Conservation (phyloP, 1,140 invertebrate genomes). For the Melipona quadrifasciata region DNA sequence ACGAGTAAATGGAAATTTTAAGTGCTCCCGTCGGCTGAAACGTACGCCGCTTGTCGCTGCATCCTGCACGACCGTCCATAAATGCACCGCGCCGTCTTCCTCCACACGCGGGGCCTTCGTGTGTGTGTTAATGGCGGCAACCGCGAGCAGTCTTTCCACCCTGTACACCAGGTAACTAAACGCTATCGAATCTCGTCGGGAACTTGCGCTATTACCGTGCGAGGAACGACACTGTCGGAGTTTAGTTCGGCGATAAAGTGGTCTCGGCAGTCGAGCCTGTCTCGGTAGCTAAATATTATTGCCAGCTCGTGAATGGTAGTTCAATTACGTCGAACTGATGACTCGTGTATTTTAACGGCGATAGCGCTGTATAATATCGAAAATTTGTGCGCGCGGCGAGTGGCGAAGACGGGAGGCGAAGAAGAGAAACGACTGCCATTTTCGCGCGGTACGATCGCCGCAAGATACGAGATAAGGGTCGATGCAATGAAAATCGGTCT, state of each 20-base stretch:
- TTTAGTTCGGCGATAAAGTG: neutral
- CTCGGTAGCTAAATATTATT: slow-evolving; percentile 4
- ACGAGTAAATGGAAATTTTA: slow-evolving; percentile 71
- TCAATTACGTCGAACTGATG: slow-evolving; percentile 4
- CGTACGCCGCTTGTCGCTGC: slow-evolving; percentile 27
- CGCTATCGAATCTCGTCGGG: slow-evolving; percentile 5
- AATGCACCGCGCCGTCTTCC: slow-evolving; percentile 41
- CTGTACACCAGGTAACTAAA: slow-evolving; percentile 22
- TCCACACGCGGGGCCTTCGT: neutral
- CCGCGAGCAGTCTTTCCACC: slow-evolving; percentile 47
- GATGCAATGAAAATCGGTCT: slow-evolving; percentile 40
- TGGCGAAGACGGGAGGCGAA: neutral
- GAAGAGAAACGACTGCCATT: neutral
- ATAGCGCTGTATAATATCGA: neutral
- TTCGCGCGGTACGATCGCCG: neutral
- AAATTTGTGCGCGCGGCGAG: neutral
- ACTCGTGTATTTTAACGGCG: neutral
- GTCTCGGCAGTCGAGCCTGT: neutral
- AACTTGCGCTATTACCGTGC: slow-evolving; percentile 8
- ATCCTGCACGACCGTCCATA: slow-evolving; percentile 44
- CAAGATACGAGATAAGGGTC: neutral
- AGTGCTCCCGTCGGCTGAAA: slow-evolving; percentile 60
- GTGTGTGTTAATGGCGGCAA: slow-evolving; percentile 45
- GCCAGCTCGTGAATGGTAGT: neutral
- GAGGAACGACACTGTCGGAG: neutral